Base-by-base conservation (phyloP, 1,140 invertebrate genomes). In the Drosophila novamexicana region DNA sequence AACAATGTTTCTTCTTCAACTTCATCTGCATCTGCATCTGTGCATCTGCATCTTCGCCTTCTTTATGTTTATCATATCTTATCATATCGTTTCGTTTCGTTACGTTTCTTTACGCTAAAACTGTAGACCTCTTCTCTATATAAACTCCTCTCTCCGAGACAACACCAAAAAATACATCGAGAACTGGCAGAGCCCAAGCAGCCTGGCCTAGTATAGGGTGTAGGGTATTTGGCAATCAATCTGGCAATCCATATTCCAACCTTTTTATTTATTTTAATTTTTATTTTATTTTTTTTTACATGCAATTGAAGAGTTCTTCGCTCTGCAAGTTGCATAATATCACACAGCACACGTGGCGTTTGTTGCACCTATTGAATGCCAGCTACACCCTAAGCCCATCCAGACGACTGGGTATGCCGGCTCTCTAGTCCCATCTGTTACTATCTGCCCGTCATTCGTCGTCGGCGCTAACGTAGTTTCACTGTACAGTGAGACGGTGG, bases 1-100 rank as follows among this genome's bases (percentile, higher is more conserved):
- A 88, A 88, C 83, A 88, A 89, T 89, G 84, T 88, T 85, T 84
- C 44, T 44, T 69, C 9, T 61, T 69, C 63, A 62, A 34, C 52
- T 57, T 53, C 49, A 14, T 42, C 63, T 49, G 12, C 47, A 29
- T 45, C 22, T 29, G 1, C 18, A 22, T 14, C 14, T 14, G 14
- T 14, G 14, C 49, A 14, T 42, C 63, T 49, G 12, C 47, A 29
- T 45, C 22, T 29, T 29, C 40, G 22, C 22, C 22, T 22, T 22
- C 22, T 22, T 22, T 22, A 22, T 22, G 1, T 22, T 22, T 22
- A 22, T 36, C 32, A 54, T 65, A 53, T 65, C 22, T 52, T 40
- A 53, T 44, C 44, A 29, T 57, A 49, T 57, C 50, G 22, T 22
- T 22, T 22, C 22, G 22, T 22, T 22, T 29, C 22, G 22, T 67